Conservation (phyloP, 2,113 vertebrate genomes). For the Pterocles burchelli region DNA sequence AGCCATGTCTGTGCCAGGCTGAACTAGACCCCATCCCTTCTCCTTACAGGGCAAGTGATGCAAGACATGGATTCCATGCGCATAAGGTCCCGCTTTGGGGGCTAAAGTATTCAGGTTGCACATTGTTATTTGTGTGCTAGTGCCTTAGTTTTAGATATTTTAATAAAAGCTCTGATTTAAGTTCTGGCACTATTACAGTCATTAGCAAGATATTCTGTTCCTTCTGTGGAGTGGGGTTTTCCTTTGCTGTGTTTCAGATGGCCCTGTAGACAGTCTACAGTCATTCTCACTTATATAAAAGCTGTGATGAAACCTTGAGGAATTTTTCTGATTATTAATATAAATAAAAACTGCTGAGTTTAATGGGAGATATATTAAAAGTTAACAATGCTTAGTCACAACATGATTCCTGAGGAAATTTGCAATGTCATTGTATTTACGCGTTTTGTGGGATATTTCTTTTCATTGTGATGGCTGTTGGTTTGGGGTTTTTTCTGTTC, state of each 20-base stretch:
- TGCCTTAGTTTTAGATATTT: not conserved
- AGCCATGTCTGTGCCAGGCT: not conserved
- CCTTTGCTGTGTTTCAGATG: not conserved
- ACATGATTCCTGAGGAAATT: not conserved
- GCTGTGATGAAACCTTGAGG: not conserved
- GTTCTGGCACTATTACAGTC: not conserved
- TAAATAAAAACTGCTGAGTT: not conserved
- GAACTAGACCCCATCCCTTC: not conserved
- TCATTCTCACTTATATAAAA: not conserved
- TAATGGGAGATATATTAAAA: not conserved
- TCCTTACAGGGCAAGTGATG: not conserved
- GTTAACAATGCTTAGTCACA: not conserved
- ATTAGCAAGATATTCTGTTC: not conserved
- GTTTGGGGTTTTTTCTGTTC: not conserved
- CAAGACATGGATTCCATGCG: not conserved
- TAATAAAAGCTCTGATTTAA: not conserved
- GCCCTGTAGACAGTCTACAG: not conserved
- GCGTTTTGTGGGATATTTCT: not conserved
- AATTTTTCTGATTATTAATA: not conserved
- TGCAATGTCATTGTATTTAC: not conserved
- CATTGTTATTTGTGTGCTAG: accelerated
- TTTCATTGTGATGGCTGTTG: not conserved
- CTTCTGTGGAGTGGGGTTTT: not conserved
- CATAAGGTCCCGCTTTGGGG: not conserved
- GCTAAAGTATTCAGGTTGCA: not conserved